Evolutionary conservation across 2,113 vertebrate species (phyloP).

Genomic region (Vidua chalybeata): DNA sequence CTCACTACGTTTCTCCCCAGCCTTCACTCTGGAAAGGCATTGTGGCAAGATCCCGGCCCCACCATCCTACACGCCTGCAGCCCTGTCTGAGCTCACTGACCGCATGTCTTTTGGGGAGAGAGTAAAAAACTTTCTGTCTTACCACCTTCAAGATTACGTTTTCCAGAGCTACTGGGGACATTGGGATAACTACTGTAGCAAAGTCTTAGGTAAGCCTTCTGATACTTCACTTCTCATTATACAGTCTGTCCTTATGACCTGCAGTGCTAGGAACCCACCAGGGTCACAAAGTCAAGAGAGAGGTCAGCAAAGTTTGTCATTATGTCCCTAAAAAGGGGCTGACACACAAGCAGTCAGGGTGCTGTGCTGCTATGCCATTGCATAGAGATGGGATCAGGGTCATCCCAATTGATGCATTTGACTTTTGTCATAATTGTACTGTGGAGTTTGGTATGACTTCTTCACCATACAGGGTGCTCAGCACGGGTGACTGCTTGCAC

Average conservation of each 20-base stretch:
- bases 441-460: not conserved
- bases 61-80: slow-evolving; percentile 64
- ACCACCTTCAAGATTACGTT: slow-evolving; percentile 71
- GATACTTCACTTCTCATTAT: not conserved
- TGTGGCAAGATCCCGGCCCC: slow-evolving; percentile 75
- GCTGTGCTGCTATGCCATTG: not conserved
- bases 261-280: not conserved
- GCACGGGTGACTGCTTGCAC: not conserved
- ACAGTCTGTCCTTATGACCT: not conserved
- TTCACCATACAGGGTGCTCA: accelerated
- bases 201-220: slow-evolving; percentile 72
- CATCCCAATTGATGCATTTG: accelerated
- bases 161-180: slow-evolving; percentile 71
- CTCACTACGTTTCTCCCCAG: slow-evolving; percentile 72
- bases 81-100: slow-evolving; percentile 77
- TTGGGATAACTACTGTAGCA: slow-evolving; percentile 75
- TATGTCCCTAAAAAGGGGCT: not conserved
- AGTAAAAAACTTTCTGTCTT: slow-evolving; percentile 74
- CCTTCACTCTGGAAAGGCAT: slow-evolving; percentile 72
- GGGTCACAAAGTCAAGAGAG: not conserved
- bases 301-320: not conserved
- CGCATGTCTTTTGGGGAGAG: slow-evolving; percentile 73
- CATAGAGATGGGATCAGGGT: not conserved
- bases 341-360: not conserved
- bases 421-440: not conserved